Base-by-base conservation (phyloP, 2,113 vertebrate species). In the Hyperopisus bebe region DNA sequence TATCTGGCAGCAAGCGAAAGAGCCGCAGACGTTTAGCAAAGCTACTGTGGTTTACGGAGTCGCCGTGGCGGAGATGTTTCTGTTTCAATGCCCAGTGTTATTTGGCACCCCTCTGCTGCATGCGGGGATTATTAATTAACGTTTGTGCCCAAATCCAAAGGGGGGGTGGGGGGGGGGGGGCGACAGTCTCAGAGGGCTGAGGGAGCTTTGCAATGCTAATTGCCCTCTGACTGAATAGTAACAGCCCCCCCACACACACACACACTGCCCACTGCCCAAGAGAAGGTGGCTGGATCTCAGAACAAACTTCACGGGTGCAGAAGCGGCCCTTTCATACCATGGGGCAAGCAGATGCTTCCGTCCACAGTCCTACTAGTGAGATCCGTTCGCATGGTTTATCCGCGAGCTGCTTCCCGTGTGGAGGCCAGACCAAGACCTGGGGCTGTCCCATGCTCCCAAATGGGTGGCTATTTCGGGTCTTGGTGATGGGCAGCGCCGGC, bases 121-220 rank as follows among this genome's bases (percentile, higher is more conserved):
- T 55, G 58, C 17, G 35, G 27, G 48, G 86, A 70, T 88, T 88
- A 62, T 88, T 39, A 88, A 62, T 70, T 53, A 66, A 47, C 55
- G 39, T 58, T 88, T 88, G 50, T 55, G 51, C 48, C 66, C 42
- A 42, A 88, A 44, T 62, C 87, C 62, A 88, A 70, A 27, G 19
- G 55, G 39, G 85, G 85, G 62, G 39, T 50, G 85, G 62, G n/a
- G 58, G 62, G n/a, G 62, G 4, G 15, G 31, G 47, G 6, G 58
- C 35, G 7, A 74, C 35, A 21, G 39, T 42, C 87, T 88, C n/a
- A 1, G 87, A 62, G 5, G 62, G 42, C 58, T 19, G 13, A 24
- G 58, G 24, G 35, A 15, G 39, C 10, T 88, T 24, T 70, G 58
- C 55, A 47, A 88, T 46, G n/a, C 58, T 47, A 42, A 88, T n/a